Evolutionary conservation across 2,888 invertebrate species (phyloP).

Genomic region (Steinernema scapterisci): DNA sequence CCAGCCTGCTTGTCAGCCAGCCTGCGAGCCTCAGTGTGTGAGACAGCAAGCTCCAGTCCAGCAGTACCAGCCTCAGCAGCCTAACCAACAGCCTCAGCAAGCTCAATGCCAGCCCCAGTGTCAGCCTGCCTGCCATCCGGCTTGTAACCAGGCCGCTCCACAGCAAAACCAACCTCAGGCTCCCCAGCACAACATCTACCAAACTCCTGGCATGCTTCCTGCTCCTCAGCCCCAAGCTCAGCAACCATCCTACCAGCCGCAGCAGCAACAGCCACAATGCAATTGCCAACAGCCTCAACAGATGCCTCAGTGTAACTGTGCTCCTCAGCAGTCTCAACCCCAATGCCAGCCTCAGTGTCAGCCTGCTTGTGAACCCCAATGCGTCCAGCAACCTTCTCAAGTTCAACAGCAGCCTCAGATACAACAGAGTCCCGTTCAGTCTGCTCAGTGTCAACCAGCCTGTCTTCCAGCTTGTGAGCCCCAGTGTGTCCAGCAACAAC

Average conservation of each 20-base stretch:
- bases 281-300: slow-evolving; percentile 20
- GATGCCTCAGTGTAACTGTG: too few species aligned
- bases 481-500: slow-evolving; percentile 2
- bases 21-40: slow-evolving; percentile 16
- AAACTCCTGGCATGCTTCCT: background rate
- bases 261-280: background rate
- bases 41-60: background rate
- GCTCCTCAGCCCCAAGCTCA: background rate
- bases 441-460: background rate
- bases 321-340: background rate
- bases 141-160: too few species aligned
- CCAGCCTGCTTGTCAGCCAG: slow-evolving; percentile 16
- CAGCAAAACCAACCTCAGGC: background rate
- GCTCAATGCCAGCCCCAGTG: slow-evolving; percentile 26
- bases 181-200: slow-evolving; percentile 1
- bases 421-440: background rate
- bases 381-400: background rate
- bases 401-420: slow-evolving; percentile 1
- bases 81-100: background rate
- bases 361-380: slow-evolving; percentile 15
- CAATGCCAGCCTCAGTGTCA: slow-evolving; percentile 26
- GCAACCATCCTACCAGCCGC: background rate
- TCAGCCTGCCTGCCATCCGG: background rate
- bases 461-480: background rate
- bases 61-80: background rate